Evolutionary conservation across 2,797 vertebrate genomes (phyloP), one percentile per base, ranked within the genome.

Genomic region (Tragopan temminckii): DNA sequence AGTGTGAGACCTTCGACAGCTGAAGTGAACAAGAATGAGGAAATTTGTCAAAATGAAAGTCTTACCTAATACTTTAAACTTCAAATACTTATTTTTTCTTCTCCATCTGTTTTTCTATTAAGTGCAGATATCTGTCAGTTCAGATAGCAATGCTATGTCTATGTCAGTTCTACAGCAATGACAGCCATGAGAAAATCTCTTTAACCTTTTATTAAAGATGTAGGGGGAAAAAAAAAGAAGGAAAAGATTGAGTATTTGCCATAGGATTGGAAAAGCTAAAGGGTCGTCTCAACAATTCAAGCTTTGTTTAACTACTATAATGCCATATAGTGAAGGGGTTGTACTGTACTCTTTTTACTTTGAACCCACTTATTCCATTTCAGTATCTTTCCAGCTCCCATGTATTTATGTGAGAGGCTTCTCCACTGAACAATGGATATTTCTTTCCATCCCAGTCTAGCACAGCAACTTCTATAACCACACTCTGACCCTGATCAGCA

Each of bases 1-100:
- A 92, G 61, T 16, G 33, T 29, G 76, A 95, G 96, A 92, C 87
- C 75, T 94, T 80, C 14, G 0, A 66, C 85, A 95, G 95, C 77
- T 91, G 9, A 5, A 80, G 87, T 8, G 64, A 85, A 78, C 18
- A 83, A 85, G 72, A 85, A 35, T 38, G 19, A 61, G 40, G 61
- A 83, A 89, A 91, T 91, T 80, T 87, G 87, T 84, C 86, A 92
- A 76, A 93, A 78, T 71, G 15, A 62, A 53, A 91, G 55, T 91
- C 82, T 93, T 92, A 84, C 85, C 80, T 91, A 94, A 89, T 88
- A 78, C 35, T 85, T 95, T 62, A 52, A 72, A 91, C 91, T 92
- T 91, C 88, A 94, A 80, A 96, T 38, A 19, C 58, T 90, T 82
- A 58, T 78, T 57, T 48, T 75, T 38, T 66, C 50, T 45, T 1